Base-by-base conservation (phyloP, 37 sponge, comb jelly and placozoan species). In the Aplysina aerophoba region DNA sequence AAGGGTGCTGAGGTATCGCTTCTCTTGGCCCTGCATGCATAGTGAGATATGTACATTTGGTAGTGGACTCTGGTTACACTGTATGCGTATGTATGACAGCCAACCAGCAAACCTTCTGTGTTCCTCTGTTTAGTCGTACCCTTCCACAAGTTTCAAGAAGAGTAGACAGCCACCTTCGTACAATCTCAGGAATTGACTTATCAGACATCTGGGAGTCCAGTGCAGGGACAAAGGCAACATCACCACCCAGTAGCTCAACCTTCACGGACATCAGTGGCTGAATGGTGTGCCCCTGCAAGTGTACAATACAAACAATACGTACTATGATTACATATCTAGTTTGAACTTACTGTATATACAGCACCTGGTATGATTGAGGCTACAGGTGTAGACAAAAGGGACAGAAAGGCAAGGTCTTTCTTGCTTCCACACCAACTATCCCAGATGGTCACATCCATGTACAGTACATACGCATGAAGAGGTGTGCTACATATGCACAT, bases 221-320 rank as follows among this genome's bases (percentile, higher is more conserved):
- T 38, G 91, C 88, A 30, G 94, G 94, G 24, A 81, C 75, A 65
- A 93, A 93, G 54, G 73, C 69, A 17, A 93, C 79, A 1, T 84
- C 88, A 53, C 69, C 31, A 0, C 82, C 88, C 20, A 86, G 80
- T 30, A 94, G 60, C 59, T 88, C 94, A 64, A 94, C 68, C 63
- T 73, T 28, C 67, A 94, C 92, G 20, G 54, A 65, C 54, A 94
- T 84, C 84, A 94, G 79, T 21, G 92, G 84, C 22, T 89, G 84
- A 41, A 91, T 91, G 36, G 87, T 36, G 14, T 25, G 67, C 16
- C 93, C 93, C 90, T 93, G 57, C 19, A 22, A 19, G 50, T 8
- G 8, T n/a, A n/a, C n/a, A n/a, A n/a, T n/a, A n/a, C n/a, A n/a
- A n/a, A 44, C 50, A 44, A 44, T 44, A 44, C n/a, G n/a, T n/a